Evolutionary conservation across 2,113 vertebrate species (phyloP).

Genomic region (Psettodes erumei): DNA sequence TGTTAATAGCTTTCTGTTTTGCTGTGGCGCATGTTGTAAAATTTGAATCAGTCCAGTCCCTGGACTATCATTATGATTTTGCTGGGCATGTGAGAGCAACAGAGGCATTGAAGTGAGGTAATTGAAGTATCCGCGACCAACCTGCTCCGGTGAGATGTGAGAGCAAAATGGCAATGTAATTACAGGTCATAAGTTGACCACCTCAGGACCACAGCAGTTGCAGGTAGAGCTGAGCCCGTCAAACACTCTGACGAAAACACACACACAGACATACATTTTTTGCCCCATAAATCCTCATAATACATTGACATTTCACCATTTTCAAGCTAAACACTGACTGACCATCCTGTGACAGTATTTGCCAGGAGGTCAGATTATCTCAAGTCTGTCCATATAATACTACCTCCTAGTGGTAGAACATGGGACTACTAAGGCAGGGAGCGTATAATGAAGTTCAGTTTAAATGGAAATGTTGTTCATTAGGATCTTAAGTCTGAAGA

Average conservation of each 20-base stretch:
- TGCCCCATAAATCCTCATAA: slow-evolving; percentile 1
- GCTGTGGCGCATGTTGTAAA: slow-evolving; percentile 6
- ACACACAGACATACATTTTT: slow-evolving; percentile 17
- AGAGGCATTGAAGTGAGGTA: slow-evolving; percentile 57
- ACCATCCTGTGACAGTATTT: background rate
- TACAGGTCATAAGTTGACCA: slow-evolving; percentile 81
- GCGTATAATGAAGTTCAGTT: background rate
- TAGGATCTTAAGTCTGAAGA: background rate
- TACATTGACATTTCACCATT: background rate
- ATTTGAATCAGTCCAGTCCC: slow-evolving; percentile 37
- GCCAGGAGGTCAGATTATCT: too few relatives aligned
- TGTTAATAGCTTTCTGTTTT: background rate
- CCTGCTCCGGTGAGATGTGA: slow-evolving; percentile 63
- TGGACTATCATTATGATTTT: slow-evolving; percentile 55
- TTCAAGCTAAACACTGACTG: background rate
- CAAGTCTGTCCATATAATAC: slow-evolving; percentile 62
- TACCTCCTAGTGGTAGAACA: slow-evolving; percentile 70
- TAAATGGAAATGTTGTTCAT: background rate
- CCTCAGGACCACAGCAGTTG: slow-evolving; percentile 58
- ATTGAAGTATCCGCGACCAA: slow-evolving; percentile 63
- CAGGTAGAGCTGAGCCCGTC: slow-evolving; percentile 66
- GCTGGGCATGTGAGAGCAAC: slow-evolving; percentile 41
- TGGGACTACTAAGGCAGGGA: background rate
- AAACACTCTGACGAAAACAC: slow-evolving; percentile 45
- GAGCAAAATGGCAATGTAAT: slow-evolving; percentile 75